phyloP scores from a whole-genome alignment of 2,888 invertebrate genomes.

The Belgica antarctica region DNA sequence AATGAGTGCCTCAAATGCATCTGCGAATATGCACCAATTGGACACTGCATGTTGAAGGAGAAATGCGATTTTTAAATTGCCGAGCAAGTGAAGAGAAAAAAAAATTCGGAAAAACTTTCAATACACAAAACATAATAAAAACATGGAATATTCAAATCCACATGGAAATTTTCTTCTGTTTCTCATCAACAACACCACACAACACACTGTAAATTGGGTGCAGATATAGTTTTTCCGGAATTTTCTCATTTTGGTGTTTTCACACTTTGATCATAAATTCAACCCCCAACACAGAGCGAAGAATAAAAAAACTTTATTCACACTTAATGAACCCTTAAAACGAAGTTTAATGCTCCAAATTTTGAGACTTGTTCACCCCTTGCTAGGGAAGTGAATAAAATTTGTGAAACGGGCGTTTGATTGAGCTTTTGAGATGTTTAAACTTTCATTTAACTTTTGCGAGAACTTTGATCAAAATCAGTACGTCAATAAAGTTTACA shows the following conservation, averaged over 20 bases:
- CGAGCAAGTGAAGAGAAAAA: not conserved
- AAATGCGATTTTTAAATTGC: conserved; percentile 10
- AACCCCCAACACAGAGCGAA: not conserved
- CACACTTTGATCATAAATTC: conserved; percentile 36
- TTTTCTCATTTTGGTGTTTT: conserved; percentile 30
- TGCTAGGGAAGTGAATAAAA: not conserved
- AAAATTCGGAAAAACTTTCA: not conserved
- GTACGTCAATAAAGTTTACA: no score
- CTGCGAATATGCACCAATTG: conserved; percentile 33
- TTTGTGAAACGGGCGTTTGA: conserved; percentile 17
- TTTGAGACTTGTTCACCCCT: not conserved
- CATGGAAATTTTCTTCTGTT: not conserved
- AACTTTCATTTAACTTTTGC: no score
- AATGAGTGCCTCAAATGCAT: conserved; percentile 21
- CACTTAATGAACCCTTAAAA: conserved; percentile 20
- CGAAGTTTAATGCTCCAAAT: not conserved
- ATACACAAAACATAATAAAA: conserved; percentile 5
- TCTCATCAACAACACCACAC: not conserved
- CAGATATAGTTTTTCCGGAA: conserved; percentile 25
- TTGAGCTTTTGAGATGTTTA: not conserved
- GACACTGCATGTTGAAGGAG: conserved; percentile 30
- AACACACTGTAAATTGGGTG: not conserved
- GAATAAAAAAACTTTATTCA: not conserved
- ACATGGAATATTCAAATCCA: not conserved
- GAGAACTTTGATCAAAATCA: no score